These are phyloP conservation scores for Tortricodes alternella DNA, from an alignment of 2,888 invertebrate species.

Conservation along the genomic window DNA sequence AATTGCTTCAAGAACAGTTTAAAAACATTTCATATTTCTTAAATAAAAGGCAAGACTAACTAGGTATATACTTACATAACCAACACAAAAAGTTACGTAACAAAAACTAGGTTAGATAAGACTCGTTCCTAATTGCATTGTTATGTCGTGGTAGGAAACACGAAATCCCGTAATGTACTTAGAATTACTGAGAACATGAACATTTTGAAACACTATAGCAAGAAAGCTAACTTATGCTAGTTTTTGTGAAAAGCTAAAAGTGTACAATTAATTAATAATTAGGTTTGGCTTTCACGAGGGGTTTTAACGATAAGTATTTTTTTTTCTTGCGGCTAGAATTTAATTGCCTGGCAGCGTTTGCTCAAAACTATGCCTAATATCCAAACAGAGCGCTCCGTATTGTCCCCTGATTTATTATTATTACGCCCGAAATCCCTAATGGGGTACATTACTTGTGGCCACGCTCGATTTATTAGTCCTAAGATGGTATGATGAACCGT, in stretches of 20 bases:
- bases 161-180: conserved; percentile 18
- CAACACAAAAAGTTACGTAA: conserved; percentile 1
- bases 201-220: conserved; percentile 8
- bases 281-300: too few relatives aligned
- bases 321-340: too few relatives aligned
- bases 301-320: background rate
- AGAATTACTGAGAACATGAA: conserved; percentile 23
- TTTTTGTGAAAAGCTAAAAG: background rate
- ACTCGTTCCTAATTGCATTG: conserved; percentile 28
- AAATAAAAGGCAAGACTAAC: background rate
- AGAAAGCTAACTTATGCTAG: background rate
- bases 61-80: background rate
- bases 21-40: background rate
- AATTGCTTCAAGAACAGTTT: too few relatives aligned
- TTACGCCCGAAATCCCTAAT: too few relatives aligned
- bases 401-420: too few relatives aligned
- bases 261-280: background rate
- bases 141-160: conserved; percentile 23
- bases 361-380: too few relatives aligned
- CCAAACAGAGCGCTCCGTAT: too few relatives aligned
- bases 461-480: too few relatives aligned
- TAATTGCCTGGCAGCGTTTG: too few relatives aligned
- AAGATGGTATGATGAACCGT: too few relatives aligned
- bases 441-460: too few relatives aligned
- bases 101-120: conserved; percentile 27